Conservation (phyloP, 2,113 vertebrate genomes). For the Rhadina sibilatrix region DNA sequence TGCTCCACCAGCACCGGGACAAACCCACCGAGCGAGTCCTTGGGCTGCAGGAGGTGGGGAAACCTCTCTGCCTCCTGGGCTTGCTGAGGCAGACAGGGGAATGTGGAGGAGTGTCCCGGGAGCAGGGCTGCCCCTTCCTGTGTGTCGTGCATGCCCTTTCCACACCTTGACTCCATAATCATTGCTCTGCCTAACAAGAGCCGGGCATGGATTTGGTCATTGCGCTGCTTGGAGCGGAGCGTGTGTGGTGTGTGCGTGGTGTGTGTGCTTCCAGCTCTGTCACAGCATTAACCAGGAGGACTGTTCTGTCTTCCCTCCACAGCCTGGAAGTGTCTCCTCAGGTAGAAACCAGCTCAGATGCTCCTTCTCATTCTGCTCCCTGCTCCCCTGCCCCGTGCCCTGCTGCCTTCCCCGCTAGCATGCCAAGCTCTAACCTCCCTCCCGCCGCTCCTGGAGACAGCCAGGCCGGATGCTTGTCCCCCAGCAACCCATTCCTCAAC, state of each 20-base stretch:
- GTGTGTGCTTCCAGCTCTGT: constrained; percentile 30
- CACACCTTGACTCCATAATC: constrained; percentile 14
- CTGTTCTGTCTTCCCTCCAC: constrained; percentile 90
- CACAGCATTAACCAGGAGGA: constrained; percentile 83
- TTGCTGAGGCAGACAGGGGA: not conserved
- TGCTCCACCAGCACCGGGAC: not conserved
- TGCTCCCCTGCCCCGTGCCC: constrained; percentile 63
- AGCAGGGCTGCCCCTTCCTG: constrained; percentile 8
- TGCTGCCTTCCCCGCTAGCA: constrained; percentile 62
- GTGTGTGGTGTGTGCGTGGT: not conserved
- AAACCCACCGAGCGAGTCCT: not conserved
- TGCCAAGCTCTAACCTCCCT: constrained; percentile 72
- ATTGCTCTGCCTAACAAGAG: constrained; percentile 54
- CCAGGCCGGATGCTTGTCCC: constrained; percentile 70
- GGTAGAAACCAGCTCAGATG: constrained; percentile 84
- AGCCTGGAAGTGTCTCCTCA: constrained; percentile 91
- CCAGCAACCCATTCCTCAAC: constrained; percentile 87
- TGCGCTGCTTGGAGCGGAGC: not conserved
- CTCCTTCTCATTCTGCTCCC: constrained; percentile 73
- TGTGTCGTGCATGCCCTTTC: constrained; percentile 13
- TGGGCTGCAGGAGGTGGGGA: not conserved
- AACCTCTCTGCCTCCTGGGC: not conserved
- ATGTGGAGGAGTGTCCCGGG: not conserved
- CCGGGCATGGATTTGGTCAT: not conserved
- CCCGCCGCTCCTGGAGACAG: constrained; percentile 60